Evolutionary conservation across 2,888 invertebrate genomes (phyloP).

Genomic region (Drosophila engyochracea): DNA sequence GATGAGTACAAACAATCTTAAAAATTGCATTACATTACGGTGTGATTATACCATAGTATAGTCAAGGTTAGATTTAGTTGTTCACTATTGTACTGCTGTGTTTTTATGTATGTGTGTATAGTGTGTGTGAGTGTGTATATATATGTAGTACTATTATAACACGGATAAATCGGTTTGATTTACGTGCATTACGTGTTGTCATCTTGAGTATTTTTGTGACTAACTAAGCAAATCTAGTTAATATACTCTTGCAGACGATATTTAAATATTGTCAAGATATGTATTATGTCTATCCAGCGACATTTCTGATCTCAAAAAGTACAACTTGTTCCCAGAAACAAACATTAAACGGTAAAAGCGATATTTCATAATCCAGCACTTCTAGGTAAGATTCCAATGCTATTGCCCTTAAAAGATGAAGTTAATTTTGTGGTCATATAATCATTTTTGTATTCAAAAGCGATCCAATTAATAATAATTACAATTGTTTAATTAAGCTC

Average conservation of each 20-base stretch:
- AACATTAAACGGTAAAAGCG: not conserved
- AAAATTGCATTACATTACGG: constrained; percentile 73
- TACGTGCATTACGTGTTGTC: constrained; percentile 38
- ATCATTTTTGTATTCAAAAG: not conserved
- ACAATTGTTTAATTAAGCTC: not conserved
- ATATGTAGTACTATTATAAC: constrained; percentile 69
- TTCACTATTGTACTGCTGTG: constrained; percentile 12
- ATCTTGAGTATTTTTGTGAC: constrained; percentile 37
- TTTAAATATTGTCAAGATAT: not conserved
- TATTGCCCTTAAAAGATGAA: not conserved
- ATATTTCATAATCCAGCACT: not conserved
- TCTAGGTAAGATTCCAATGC: not conserved
- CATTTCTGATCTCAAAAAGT: not conserved
- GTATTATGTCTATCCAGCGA: not conserved
- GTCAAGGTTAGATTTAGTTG: constrained; percentile 29
- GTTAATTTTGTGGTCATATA: not conserved
- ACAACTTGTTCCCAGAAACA: not conserved
- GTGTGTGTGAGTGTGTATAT: constrained; percentile 1
- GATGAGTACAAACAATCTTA: constrained; percentile 75
- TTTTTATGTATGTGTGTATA: constrained; percentile 4
- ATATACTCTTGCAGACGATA: constrained; percentile 24
- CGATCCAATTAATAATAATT: not conserved
- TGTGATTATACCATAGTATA: constrained; percentile 35
- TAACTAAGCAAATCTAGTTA: constrained; percentile 54
- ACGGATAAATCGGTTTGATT: constrained; percentile 68